A percentile compares a stretch with the other conserved stretches of the same genome.
Conservation (phyloP, 2,888 invertebrate species). For the Cartodere bifasciata region DNA sequence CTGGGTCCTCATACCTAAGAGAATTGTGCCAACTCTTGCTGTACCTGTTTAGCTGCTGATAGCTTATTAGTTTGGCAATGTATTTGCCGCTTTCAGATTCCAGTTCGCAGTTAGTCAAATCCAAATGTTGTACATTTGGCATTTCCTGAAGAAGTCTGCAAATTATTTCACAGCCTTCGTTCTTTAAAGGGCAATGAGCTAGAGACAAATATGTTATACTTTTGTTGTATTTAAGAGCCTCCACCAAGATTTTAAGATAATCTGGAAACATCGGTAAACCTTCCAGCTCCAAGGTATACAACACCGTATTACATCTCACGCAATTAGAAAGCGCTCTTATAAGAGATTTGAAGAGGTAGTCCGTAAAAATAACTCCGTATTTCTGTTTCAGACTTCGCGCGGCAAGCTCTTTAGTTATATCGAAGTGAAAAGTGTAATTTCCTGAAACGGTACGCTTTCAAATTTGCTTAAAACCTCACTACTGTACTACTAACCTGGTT, state of each 20-base stretch:
- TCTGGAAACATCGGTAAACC: conserved; percentile 57
- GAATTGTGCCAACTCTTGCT: conserved; percentile 75
- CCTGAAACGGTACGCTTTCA: too few species aligned
- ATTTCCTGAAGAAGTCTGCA: conserved; percentile 55
- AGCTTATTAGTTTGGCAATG: conserved; percentile 52
- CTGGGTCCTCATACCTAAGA: conserved; percentile 60
- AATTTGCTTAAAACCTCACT: too few species aligned
- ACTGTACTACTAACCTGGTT: too few species aligned
- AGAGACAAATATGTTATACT: conserved; percentile 55
- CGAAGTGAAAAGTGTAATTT: conserved; percentile 29
- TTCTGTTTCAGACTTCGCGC: conserved; percentile 43
- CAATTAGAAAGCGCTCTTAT: conserved; percentile 52
- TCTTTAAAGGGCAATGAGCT: conserved; percentile 54
- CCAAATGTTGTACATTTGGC: conserved; percentile 53
- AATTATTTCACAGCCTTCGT: conserved; percentile 57
- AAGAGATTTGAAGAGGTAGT: conserved; percentile 53
- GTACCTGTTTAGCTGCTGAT: conserved; percentile 45
- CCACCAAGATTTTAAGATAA: conserved; percentile 38
- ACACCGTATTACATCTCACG: conserved; percentile 46
- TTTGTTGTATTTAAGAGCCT: conserved; percentile 49
- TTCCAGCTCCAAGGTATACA: conserved; percentile 52
- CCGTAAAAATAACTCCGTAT: conserved; percentile 44
- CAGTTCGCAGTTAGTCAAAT: conserved; percentile 56
- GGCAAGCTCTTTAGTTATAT: conserved; percentile 44
- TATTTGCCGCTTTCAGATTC: conserved; percentile 48